Evolutionary conservation across 2,888 invertebrate species (phyloP), one percentile per base, ranked within the genome.

Genomic region (Eupsilia transversa): DNA sequence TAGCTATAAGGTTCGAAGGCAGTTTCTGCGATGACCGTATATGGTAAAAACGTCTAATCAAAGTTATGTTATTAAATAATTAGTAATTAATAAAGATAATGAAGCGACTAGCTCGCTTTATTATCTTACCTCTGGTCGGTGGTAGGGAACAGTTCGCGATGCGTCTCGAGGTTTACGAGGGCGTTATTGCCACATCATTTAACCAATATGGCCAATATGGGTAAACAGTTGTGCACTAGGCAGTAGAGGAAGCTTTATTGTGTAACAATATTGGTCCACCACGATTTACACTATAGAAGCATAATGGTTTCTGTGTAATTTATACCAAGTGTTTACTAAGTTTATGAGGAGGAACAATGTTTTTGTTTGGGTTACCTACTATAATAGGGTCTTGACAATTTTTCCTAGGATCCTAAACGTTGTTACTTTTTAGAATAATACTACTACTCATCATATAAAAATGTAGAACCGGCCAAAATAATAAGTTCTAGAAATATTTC

Each of bases 151-250:
- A 75, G 76, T 81, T 75, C 72, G 65, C 65, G 52, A 46, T 72
- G 60, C 77, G 72, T 81, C 82, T 85, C 60, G 72, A 76, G 82
- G 82, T 82, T 82, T 82, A 82, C 69, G 82, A 83, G 79, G 72
- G 54, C 83, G 61, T 85, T 85, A 83, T 74, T 74, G 83, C 74
- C 33, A 70, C 83, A 82, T 85, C 82, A 82, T 85, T 85, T 82
- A 85, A 85, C 82, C 82, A 85, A 84, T 80, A 83, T 73, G 80
- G 84, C 68, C 84, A 80, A 83, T 80, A 72, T 76, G 82, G 82
- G 82, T 82, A 82, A 82, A 82, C 82, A 82, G 82, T 85, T 49
- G 82, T 81, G 76, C 82, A 72, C 68, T 66, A 68, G 75, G 65
- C 81, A 63, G 59, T 63, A 75, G 69, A 49, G 63, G 69, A 70